Evolutionary conservation across 2,797 vertebrate genomes (phyloP).

Genomic region (Brotogeris chrysoptera): DNA sequence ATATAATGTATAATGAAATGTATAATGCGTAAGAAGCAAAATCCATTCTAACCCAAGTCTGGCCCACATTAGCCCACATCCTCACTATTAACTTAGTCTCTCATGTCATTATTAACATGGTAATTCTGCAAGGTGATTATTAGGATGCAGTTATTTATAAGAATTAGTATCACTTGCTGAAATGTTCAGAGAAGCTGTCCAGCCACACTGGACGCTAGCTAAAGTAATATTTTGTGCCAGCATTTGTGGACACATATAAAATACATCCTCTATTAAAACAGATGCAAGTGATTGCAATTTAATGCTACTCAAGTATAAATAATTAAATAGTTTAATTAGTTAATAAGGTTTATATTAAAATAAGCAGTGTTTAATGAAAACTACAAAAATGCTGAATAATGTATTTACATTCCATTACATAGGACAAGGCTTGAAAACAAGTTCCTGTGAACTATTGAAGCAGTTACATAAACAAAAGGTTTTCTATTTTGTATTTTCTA

Average conservation of each 20-base stretch:
- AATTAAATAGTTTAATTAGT: conserved; percentile 63
- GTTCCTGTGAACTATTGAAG: neutral
- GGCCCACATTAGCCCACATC: neutral
- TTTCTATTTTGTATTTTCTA: neutral
- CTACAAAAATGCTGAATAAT: conserved; percentile 30
- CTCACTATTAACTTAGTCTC: neutral
- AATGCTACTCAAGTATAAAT: conserved; percentile 48
- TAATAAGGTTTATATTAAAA: conserved; percentile 58
- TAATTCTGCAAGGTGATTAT: neutral
- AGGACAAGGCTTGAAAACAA: neutral
- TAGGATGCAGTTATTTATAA: conserved; percentile 12
- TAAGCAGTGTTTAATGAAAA: conserved; percentile 42
- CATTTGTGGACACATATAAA: neutral
- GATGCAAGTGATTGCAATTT: conserved; percentile 51
- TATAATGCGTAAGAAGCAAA: neutral
- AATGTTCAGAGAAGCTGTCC: neutral
- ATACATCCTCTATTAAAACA: conserved; percentile 8
- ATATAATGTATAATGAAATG: neutral
- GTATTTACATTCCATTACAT: conserved; percentile 9
- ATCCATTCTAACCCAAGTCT: neutral
- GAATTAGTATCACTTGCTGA: neutral
- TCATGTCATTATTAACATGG: neutral
- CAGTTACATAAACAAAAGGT: neutral
- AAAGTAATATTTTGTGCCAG: neutral
- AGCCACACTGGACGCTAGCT: neutral